Conservation (phyloP, 2,113 vertebrate species). For the Epinephelus lanceolatus region DNA sequence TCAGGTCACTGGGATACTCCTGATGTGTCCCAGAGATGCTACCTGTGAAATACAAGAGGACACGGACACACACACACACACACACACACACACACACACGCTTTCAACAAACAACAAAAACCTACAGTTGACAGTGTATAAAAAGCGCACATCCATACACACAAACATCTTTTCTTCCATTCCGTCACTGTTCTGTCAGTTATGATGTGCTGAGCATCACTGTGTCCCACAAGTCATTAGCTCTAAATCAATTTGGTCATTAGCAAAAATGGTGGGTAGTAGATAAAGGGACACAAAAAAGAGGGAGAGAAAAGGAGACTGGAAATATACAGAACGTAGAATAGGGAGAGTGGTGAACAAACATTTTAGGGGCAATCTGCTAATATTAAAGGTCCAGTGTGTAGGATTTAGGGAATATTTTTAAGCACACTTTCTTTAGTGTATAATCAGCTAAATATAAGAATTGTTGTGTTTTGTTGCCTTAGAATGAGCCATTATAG, state of each 20-base stretch:
- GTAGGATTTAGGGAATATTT: too few species aligned
- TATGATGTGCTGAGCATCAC: conserved; percentile 9
- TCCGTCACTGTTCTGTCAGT: not conserved
- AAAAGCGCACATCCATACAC: not conserved
- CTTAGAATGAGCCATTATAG: too few species aligned
- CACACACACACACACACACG: not conserved
- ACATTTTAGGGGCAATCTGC: not conserved
- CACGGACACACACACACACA: not conserved
- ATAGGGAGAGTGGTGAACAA: too few species aligned
- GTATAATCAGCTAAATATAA: too few species aligned
- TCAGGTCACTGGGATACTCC: conserved; percentile 53
- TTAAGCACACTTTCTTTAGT: too few species aligned
- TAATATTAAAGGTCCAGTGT: not conserved
- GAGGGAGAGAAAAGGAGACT: not conserved
- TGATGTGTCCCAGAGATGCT: conserved; percentile 41
- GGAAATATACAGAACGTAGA: not conserved
- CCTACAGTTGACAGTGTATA: not conserved
- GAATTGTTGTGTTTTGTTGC: too few species aligned
- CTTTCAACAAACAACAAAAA: not conserved
- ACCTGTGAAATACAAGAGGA: conserved; percentile 25
- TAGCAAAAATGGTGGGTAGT: not conserved
- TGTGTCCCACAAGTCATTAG: conserved; percentile 18
- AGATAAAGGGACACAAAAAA: not conserved
- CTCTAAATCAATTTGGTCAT: conserved; percentile 15
- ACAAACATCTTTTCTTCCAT: not conserved